Percentiles rank a stretch among this genome's conserved stretches.
Evolutionary conservation across 2,888 invertebrate genomes (phyloP).

Genomic region (Sinelater perroti): DNA sequence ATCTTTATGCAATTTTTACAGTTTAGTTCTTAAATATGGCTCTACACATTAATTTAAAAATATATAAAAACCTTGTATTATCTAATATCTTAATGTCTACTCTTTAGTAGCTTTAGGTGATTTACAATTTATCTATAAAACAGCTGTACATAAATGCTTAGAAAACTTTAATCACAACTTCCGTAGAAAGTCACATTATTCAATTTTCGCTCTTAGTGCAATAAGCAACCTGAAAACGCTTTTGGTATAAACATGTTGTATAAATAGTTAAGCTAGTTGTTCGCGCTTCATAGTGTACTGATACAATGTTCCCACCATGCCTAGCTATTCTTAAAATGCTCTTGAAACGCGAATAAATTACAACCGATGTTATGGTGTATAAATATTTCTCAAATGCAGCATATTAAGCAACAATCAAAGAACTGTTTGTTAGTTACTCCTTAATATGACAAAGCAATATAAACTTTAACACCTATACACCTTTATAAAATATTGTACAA

Average conservation of each 20-base stretch:
- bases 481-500: slow-evolving; percentile 14
- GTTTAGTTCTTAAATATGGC: slow-evolving; percentile 11
- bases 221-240: neutral
- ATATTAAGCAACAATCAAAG: too few species aligned
- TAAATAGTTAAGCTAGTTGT: too few species aligned
- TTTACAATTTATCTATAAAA: slow-evolving; percentile 13
- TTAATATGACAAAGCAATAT: slow-evolving; percentile 1
- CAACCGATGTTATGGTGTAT: too few species aligned
- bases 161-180: slow-evolving; percentile 13
- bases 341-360: too few species aligned
- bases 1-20: slow-evolving; percentile 4
- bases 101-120: slow-evolving; percentile 1
- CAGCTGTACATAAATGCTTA: slow-evolving; percentile 17
- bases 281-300: too few species aligned
- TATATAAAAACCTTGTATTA: slow-evolving; percentile 25
- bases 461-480: slow-evolving; percentile 14
- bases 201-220: neutral
- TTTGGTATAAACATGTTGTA: too few species aligned
- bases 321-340: too few species aligned
- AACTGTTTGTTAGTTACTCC: slow-evolving; percentile 15
- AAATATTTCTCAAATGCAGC: too few species aligned
- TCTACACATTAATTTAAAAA: slow-evolving; percentile 24
- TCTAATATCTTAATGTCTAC: slow-evolving; percentile 9
- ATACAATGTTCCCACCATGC: too few species aligned
- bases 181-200: slow-evolving; percentile 10